phyloP scores from a whole-genome alignment of 2,797 vertebrate species.

The Hipposideros larvatus region DNA sequence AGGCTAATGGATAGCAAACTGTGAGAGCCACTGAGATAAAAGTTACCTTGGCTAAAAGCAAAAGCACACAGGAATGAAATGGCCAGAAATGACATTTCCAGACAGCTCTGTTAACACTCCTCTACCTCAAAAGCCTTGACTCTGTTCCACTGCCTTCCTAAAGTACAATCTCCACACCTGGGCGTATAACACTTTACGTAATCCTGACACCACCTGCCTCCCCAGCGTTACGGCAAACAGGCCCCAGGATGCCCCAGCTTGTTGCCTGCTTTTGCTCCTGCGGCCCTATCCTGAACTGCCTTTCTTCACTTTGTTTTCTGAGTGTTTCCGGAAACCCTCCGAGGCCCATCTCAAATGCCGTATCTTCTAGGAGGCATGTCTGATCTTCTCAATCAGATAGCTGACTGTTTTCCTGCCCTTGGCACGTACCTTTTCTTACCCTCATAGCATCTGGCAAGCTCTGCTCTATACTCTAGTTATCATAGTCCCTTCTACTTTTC shows the following conservation, averaged over 20 bases:
- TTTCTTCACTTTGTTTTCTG: neutral
- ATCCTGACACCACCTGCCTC: neutral
- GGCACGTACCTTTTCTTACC: neutral
- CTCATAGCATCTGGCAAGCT: neutral
- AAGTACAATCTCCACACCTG: neutral
- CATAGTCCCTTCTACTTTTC: neutral
- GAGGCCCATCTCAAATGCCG: neutral
- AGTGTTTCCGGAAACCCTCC: neutral
- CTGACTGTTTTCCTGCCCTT: neutral
- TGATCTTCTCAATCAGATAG: neutral
- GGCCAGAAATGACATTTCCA: conserved; percentile 1
- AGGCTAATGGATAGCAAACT: neutral
- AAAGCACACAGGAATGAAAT: neutral
- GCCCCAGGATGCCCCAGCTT: conserved; percentile 18
- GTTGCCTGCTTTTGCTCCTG: neutral
- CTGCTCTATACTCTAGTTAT: neutral
- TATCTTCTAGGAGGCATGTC: neutral
- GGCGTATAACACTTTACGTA: neutral
- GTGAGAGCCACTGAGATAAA: neutral
- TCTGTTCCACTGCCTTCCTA: neutral
- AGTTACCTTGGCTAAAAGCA: neutral
- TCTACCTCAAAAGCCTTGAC: neutral
- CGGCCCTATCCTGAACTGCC: neutral
- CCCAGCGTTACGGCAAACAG: neutral
- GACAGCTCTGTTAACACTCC: neutral